Conservation (phyloP, 1,140 invertebrate genomes). For the Orussus abietinus region DNA sequence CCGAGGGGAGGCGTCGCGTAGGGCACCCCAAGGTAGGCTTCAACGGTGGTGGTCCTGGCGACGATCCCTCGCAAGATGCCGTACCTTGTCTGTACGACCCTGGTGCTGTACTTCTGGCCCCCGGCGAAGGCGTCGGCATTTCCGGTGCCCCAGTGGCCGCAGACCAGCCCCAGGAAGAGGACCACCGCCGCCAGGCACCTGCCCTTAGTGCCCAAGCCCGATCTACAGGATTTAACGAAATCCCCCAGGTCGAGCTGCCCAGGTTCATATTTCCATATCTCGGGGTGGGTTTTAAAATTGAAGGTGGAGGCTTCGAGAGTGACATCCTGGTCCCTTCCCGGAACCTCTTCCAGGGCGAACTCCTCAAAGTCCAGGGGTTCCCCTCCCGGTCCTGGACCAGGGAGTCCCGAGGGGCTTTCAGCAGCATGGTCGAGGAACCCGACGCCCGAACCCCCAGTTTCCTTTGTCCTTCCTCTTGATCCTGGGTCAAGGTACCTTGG, state of each 20-base stretch:
- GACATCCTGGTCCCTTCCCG: not conserved
- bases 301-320: too few species aligned
- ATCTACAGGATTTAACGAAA: not conserved
- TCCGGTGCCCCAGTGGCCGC: slow-evolving; percentile 33
- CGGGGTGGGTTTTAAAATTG: not conserved
- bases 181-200: slow-evolving; percentile 27
- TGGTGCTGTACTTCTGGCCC: slow-evolving; percentile 71
- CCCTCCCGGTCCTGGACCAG: too few species aligned
- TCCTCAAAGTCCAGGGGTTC: too few species aligned
- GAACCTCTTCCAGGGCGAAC: not conserved
- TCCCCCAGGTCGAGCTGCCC: not conserved
- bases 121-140: slow-evolving; percentile 43
- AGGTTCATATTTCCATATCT: not conserved
- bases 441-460: too few species aligned
- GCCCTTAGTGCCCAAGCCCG: slow-evolving; percentile 3
- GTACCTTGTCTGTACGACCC: slow-evolving; percentile 82
- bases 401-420: too few species aligned
- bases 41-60: slow-evolving; percentile 75
- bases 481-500: too few species aligned
- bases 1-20: slow-evolving; percentile 83
- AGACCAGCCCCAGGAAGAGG: slow-evolving; percentile 53
- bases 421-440: too few species aligned
- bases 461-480: too few species aligned
- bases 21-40: slow-evolving; percentile 92
- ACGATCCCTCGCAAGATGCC: slow-evolving; percentile 80